phyloP scores from a whole-genome alignment of 2,113 vertebrate species.

The Beaufortia kweichowensis region DNA sequence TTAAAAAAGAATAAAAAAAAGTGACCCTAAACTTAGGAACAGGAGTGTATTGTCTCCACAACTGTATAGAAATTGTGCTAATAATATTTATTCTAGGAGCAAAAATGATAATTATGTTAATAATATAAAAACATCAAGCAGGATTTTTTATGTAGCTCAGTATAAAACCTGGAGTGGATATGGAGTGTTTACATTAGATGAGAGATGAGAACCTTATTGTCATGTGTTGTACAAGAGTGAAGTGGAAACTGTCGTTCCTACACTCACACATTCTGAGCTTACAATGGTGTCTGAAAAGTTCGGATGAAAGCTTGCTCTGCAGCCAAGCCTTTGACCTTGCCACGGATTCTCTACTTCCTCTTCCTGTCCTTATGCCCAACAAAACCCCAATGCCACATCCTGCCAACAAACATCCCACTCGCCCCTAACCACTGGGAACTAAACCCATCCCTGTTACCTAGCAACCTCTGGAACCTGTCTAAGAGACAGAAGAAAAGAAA shows the following conservation, averaged over 20 bases:
- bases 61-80: too few species aligned
- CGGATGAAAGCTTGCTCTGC: background rate
- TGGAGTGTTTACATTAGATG: too few species aligned
- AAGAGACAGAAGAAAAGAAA: conserved; percentile 8
- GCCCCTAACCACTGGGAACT: conserved; percentile 39
- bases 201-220: too few species aligned
- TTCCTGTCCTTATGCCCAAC: conserved; percentile 22
- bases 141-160: too few species aligned
- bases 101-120: too few species aligned
- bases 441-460: conserved; percentile 59
- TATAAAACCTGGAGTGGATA: too few species aligned
- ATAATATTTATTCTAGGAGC: too few species aligned
- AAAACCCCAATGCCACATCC: conserved; percentile 28
- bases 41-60: too few species aligned
- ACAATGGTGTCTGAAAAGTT: background rate
- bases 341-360: conserved; percentile 16
- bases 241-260: background rate
- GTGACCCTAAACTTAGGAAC: too few species aligned
- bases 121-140: too few species aligned
- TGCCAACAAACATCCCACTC: conserved; percentile 34
- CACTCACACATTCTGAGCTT: background rate
- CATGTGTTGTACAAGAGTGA: too few species aligned
- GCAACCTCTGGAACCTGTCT: conserved; percentile 55
- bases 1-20: too few species aligned
- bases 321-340: conserved; percentile 24